These are phyloP conservation scores for Ditylenchus dipsaci DNA, from an alignment of 1,140 invertebrate genomes.

Conservation along the genomic window DNA sequence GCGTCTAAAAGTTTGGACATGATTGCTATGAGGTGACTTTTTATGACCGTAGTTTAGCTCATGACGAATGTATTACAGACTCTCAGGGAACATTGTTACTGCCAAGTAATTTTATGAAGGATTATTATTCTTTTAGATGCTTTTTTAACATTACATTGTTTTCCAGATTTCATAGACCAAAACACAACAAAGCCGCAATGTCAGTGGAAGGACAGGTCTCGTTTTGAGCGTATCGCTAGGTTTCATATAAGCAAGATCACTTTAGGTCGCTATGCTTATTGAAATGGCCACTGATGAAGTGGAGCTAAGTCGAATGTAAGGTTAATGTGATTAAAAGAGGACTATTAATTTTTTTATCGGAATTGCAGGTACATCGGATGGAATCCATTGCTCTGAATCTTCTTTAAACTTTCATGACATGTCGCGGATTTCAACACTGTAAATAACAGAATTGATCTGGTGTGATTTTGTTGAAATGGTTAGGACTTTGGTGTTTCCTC, in stretches of 20 bases:
- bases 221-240: too few species aligned
- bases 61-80: neutral
- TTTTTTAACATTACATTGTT: neutral
- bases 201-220: slow-evolving; percentile 37
- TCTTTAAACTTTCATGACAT: too few species aligned
- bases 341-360: too few species aligned
- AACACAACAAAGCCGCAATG: slow-evolving; percentile 10
- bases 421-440: too few species aligned
- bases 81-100: slow-evolving; percentile 30
- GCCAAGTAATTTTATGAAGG: neutral
- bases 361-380: slow-evolving; percentile 77
- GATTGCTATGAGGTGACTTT: neutral
- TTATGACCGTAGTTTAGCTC: neutral
- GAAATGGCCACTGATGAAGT: slow-evolving; percentile 72
- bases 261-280: slow-evolving; percentile 37
- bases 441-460: too few species aligned
- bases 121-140: too few species aligned
- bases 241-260: neutral
- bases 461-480: too few species aligned
- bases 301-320: slow-evolving; percentile 71
- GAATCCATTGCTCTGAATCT: slow-evolving; percentile 72
- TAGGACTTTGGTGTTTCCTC: neutral
- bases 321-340: slow-evolving; percentile 62
- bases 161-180: slow-evolving; percentile 24
- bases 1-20: neutral